A percentile compares a stretch with the other conserved stretches of the same genome.
Evolutionary conservation across 2,113 vertebrate genomes (phyloP).

Genomic region (Hipposideros armiger): DNA sequence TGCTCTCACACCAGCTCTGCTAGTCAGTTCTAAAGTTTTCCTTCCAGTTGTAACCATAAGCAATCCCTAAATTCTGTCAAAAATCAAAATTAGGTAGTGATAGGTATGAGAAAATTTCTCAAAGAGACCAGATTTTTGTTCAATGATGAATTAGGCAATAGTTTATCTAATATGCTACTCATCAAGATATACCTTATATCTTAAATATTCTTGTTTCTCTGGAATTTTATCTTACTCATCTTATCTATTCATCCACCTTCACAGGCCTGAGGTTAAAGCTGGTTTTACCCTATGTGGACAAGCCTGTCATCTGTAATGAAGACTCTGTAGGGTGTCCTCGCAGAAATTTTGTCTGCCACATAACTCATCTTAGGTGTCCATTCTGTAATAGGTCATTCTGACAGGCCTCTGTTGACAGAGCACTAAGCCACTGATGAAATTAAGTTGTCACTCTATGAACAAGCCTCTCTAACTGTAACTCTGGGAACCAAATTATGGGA

Average conservation of each 20-base stretch:
- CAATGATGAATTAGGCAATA: background rate
- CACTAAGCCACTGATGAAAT: background rate
- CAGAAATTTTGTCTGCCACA: background rate
- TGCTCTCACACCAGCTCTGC: background rate
- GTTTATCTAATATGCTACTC: background rate
- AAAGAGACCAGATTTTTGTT: constrained; percentile 2
- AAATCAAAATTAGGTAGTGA: background rate
- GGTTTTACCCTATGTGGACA: background rate
- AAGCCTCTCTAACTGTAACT: background rate
- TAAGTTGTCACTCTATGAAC: background rate
- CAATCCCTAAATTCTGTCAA: background rate
- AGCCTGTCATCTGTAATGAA: background rate
- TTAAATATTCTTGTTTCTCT: constrained; percentile 8
- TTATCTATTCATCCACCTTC: constrained; percentile 3
- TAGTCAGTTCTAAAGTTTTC: background rate
- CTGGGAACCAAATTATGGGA: constrained; percentile 8
- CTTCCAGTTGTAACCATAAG: background rate
- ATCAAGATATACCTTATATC: background rate
- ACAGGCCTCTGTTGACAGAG: background rate
- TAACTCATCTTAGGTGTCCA: background rate
- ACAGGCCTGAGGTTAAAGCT: background rate
- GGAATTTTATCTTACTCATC: background rate
- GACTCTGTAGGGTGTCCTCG: background rate
- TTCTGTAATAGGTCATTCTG: background rate
- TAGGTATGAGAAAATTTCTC: background rate